Evolutionary conservation across 2,888 invertebrate genomes (phyloP).

Genomic region (Drosophila setosimentum): DNA sequence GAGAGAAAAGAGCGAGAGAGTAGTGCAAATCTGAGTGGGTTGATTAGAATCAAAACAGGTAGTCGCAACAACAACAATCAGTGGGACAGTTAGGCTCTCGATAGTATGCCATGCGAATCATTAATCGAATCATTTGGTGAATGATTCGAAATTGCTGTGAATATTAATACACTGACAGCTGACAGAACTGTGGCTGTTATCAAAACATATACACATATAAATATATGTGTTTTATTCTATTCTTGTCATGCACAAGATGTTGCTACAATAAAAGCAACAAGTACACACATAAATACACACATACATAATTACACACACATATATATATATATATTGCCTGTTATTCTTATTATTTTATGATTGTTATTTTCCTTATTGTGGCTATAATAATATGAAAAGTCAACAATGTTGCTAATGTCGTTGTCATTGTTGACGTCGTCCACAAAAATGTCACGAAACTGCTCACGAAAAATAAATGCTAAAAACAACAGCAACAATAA

Average conservation of each 20-base stretch:
- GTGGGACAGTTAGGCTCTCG: background rate
- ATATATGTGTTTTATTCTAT: too few species aligned
- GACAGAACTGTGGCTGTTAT: constrained; percentile 31
- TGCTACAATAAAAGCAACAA: constrained; percentile 38
- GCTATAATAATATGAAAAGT: constrained; percentile 60
- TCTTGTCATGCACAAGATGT: constrained; percentile 43
- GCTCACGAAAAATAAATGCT: constrained; percentile 41
- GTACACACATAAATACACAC: background rate
- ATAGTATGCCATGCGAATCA: constrained; percentile 24
- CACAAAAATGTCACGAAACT: constrained; percentile 65
- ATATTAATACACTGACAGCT: constrained; percentile 15
- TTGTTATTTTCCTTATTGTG: constrained; percentile 53
- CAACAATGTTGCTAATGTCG: constrained; percentile 67
- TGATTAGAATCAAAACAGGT: constrained; percentile 77
- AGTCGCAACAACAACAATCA: constrained; percentile 46
- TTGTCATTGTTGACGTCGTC: constrained; percentile 35
- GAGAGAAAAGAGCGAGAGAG: constrained; percentile 7
- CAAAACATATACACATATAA: constrained; percentile 19
- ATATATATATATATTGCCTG: constrained; percentile 47
- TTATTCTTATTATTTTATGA: constrained; percentile 56
- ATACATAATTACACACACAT: background rate
- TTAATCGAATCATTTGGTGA: constrained; percentile 36
- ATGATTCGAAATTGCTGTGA: constrained; percentile 26
- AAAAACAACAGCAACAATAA: constrained; percentile 42
- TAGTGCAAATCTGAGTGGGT: constrained; percentile 55